Evolutionary conservation across 2,888 invertebrate species (phyloP).

Genomic region (Scaptomyza reducta): DNA sequence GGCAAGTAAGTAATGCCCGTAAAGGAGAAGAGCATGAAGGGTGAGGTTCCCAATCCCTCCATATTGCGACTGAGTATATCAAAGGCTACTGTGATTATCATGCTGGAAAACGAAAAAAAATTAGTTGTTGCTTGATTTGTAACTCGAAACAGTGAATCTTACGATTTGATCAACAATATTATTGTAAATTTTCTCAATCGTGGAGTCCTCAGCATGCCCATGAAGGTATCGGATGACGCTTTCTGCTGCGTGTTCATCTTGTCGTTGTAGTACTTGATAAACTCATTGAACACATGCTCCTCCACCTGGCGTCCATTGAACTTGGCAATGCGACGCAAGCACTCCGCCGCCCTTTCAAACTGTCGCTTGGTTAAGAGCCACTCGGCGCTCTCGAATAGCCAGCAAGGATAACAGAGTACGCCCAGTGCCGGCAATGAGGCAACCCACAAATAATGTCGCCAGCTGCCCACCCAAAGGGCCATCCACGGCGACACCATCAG

Average conservation of each 20-base stretch:
- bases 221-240: slow-evolving; percentile 80
- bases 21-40: slow-evolving; percentile 85
- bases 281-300: slow-evolving; percentile 83
- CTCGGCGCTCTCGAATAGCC: slow-evolving; percentile 87
- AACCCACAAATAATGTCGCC: slow-evolving; percentile 85
- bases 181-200: slow-evolving; percentile 85
- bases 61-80: slow-evolving; percentile 86
- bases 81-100: slow-evolving; percentile 86
- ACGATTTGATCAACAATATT: slow-evolving; percentile 87
- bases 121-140: not conserved
- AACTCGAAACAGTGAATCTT: slow-evolving; percentile 66
- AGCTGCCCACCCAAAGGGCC: slow-evolving; percentile 84
- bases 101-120: slow-evolving; percentile 77
- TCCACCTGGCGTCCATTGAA: slow-evolving; percentile 85
- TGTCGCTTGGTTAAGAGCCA: slow-evolving; percentile 86
- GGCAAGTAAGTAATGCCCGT: slow-evolving; percentile 86
- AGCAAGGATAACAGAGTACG: slow-evolving; percentile 85
- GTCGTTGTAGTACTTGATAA: slow-evolving; percentile 78
- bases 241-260: slow-evolving; percentile 54
- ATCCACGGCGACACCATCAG: slow-evolving; percentile 85
- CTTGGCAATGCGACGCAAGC: slow-evolving; percentile 85
- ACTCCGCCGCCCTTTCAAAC: slow-evolving; percentile 85
- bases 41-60: slow-evolving; percentile 85
- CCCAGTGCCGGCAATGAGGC: slow-evolving; percentile 85
- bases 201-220: slow-evolving; percentile 85